phyloP scores from a whole-genome alignment of 2,888 invertebrate genomes.

The Phytoseiulus persimilis region DNA sequence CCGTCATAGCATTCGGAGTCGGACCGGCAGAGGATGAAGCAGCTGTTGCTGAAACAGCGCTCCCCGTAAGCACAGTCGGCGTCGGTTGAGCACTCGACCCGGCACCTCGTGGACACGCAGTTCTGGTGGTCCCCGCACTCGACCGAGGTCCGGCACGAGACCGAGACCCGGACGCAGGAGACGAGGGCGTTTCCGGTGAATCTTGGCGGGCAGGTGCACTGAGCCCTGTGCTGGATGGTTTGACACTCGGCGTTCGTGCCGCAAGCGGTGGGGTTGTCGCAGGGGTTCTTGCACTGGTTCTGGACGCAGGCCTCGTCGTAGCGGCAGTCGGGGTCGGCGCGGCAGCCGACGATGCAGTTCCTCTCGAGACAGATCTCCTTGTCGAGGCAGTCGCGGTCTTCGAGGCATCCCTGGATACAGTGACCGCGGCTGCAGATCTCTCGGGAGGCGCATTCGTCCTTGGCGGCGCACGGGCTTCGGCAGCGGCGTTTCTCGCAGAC shows the following conservation, averaged over 20 bases:
- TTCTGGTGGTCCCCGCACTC: constrained; percentile 67
- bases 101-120: constrained; percentile 74
- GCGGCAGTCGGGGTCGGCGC: constrained; percentile 64
- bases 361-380: constrained; percentile 73
- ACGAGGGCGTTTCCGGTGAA: constrained; percentile 57
- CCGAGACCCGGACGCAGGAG: constrained; percentile 49
- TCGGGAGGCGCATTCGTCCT: constrained; percentile 45
- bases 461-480: constrained; percentile 44
- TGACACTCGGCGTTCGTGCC: constrained; percentile 76
- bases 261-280: constrained; percentile 59
- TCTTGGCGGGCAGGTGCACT: constrained; percentile 67
- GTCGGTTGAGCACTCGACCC: constrained; percentile 67
- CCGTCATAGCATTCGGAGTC: constrained; percentile 45
- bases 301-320: constrained; percentile 61
- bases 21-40: constrained; percentile 45
- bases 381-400: constrained; percentile 70
- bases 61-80: constrained; percentile 64
- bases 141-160: constrained; percentile 61
- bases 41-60: constrained; percentile 45
- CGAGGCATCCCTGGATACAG: constrained; percentile 66
- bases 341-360: constrained; percentile 66
- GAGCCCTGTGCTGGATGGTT: constrained; percentile 69
- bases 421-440: constrained; percentile 45
- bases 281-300: constrained; percentile 73
- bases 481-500: constrained; percentile 61